Conservation (phyloP, 2,797 vertebrate genomes). For the Cirrhinus molitorella region DNA sequence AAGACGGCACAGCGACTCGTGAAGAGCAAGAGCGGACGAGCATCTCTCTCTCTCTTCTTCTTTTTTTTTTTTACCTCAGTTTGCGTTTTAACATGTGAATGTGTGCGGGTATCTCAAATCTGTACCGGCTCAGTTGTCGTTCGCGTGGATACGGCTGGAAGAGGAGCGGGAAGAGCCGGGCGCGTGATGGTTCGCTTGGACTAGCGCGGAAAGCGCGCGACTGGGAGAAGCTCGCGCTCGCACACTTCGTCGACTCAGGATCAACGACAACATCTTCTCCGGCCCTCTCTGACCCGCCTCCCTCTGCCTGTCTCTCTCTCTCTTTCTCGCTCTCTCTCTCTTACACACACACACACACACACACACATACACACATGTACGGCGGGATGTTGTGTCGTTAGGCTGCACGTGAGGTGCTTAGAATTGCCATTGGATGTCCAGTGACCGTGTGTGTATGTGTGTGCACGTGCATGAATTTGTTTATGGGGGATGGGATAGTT, state of each 20-base stretch:
- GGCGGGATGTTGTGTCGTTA: constrained; percentile 78
- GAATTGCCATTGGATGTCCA: constrained; percentile 74
- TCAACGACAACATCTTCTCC: constrained; percentile 47
- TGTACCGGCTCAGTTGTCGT: constrained; percentile 79
- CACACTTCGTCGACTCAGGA: constrained; percentile 26
- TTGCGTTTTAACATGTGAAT: constrained; percentile 57
- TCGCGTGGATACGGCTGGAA: constrained; percentile 83
- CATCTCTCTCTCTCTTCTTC: constrained; percentile 3
- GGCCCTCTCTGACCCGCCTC: constrained; percentile 48
- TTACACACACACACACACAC: constrained; percentile 38
- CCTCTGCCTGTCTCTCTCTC: constrained; percentile 30
- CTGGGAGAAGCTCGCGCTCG: constrained; percentile 49
- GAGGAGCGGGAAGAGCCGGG: constrained; percentile 64
- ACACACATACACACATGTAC: constrained; percentile 48
- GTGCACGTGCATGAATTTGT: constrained; percentile 52
- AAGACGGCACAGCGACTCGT: constrained; percentile 57
- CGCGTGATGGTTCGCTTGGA: constrained; percentile 72
- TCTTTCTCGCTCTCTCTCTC: constrained; percentile 41
- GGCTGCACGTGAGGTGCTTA: constrained; percentile 79
- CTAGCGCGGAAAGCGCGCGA: constrained; percentile 75
- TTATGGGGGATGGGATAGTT: constrained; percentile 59
- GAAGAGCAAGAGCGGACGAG: constrained; percentile 29
- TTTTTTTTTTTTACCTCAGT: constrained; percentile 64
- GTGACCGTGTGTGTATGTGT: constrained; percentile 39
- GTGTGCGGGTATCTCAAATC: constrained; percentile 62